Evolutionary conservation across 2,797 vertebrate species (phyloP).

Genomic region (Acanthiza pusilla): DNA sequence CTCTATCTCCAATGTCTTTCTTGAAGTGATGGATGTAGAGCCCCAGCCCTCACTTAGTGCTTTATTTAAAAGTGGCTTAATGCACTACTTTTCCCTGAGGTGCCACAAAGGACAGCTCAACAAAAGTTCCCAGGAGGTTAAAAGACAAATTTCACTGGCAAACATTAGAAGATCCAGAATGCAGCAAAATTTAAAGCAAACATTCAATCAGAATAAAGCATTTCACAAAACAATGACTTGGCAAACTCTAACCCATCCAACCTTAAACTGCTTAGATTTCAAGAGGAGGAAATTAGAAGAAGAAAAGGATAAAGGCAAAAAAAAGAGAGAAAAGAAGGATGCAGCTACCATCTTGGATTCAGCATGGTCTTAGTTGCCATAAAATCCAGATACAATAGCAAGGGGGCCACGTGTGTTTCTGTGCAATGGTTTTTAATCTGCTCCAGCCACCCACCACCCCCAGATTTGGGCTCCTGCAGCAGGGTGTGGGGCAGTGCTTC

Average conservation of each 20-base stretch:
- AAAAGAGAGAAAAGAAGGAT: not conserved
- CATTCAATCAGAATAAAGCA: not conserved
- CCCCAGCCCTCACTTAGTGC: not conserved
- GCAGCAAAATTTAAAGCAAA: not conserved
- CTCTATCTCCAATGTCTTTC: not conserved
- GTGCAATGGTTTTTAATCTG: not conserved
- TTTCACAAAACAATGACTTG: not conserved
- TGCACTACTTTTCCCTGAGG: not conserved
- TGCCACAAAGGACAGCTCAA: not conserved
- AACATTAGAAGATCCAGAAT: not conserved
- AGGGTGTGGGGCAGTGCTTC: not conserved
- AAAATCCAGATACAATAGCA: not conserved
- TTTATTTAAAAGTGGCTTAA: not conserved
- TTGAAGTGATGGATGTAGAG: not conserved
- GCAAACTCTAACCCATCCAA: not conserved
- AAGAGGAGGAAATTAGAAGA: not conserved
- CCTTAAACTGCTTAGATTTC: not conserved
- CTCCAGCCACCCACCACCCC: accelerated
- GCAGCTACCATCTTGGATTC: not conserved
- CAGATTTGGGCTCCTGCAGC: not conserved
- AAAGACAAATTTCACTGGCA: not conserved
- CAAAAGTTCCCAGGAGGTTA: not conserved
- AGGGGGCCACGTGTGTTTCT: accelerated
- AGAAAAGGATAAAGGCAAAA: not conserved
- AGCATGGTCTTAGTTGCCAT: not conserved